phyloP scores from a whole-genome alignment of 2,113 vertebrate genomes.

The Pygoscelis adeliae region DNA sequence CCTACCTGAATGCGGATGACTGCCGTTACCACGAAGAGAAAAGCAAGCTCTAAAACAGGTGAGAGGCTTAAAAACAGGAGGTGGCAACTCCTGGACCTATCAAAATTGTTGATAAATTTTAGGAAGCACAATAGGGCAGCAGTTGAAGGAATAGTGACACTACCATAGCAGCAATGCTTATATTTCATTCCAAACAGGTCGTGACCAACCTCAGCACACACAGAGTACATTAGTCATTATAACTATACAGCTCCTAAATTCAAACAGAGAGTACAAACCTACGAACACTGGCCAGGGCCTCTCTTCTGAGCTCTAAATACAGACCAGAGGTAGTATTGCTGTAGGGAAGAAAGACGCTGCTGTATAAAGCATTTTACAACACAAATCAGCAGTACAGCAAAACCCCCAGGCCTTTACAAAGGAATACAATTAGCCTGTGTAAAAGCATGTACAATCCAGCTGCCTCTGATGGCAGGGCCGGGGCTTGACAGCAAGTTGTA shows the following conservation, averaged over 20 bases:
- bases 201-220: background rate
- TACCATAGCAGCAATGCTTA: background rate
- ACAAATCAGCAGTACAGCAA: background rate
- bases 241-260: background rate
- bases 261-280: background rate
- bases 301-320: background rate
- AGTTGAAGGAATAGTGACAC: background rate
- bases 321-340: background rate
- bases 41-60: background rate
- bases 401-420: background rate
- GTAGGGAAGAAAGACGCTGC: background rate
- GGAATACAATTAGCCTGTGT: background rate
- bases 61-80: background rate
- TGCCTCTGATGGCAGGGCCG: background rate
- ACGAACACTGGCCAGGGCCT: background rate
- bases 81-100: background rate
- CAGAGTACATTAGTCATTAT: background rate
- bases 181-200: background rate
- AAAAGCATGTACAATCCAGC: background rate
- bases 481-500: background rate
- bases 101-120: background rate
- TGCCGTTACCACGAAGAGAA: background rate
- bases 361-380: background rate
- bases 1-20: background rate
- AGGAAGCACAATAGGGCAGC: background rate